Evolutionary conservation across 53 echinoderm and acorn worm genomes (phyloP).

Genomic region (Hippasteria phrygiana): DNA sequence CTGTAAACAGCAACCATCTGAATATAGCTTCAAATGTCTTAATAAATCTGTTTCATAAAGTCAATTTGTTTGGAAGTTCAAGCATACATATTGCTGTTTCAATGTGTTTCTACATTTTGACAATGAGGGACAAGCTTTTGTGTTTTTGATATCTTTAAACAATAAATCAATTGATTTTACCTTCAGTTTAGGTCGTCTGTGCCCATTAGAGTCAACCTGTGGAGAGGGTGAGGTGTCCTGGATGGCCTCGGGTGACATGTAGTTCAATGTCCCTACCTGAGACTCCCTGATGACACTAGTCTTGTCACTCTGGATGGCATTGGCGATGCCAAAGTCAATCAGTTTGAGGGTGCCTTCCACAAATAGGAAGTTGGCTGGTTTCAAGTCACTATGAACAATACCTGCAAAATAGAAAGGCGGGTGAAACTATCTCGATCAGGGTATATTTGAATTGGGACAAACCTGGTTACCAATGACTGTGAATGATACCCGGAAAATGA

Average conservation of each 20-base stretch:
- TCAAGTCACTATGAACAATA: slow-evolving; percentile 96
- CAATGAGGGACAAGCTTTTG: too few relatives aligned
- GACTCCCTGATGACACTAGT: slow-evolving; percentile 88
- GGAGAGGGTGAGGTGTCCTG: slow-evolving; percentile 78
- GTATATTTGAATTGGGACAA: too few relatives aligned
- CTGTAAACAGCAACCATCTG: too few relatives aligned
- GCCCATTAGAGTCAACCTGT: slow-evolving; percentile 66
- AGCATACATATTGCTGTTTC: too few relatives aligned
- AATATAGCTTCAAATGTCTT: too few relatives aligned
- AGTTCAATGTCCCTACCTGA: slow-evolving; percentile 93
- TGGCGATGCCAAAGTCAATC: slow-evolving; percentile 99
- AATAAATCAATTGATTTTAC: too few relatives aligned
- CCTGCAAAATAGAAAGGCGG: slow-evolving; percentile 54
- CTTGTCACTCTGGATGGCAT: slow-evolving; percentile 90
- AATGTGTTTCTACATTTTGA: too few relatives aligned
- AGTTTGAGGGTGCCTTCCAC: slow-evolving; percentile 93
- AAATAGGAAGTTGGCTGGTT: slow-evolving; percentile 98
- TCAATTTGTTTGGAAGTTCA: too few relatives aligned
- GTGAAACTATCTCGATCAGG: neutral
- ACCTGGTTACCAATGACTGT: too few relatives aligned
- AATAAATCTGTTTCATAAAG: too few relatives aligned
- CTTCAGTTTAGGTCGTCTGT: slow-evolving; percentile 74
- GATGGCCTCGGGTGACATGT: slow-evolving; percentile 99
- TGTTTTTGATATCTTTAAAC: too few relatives aligned
- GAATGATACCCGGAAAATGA: too few relatives aligned